These are phyloP conservation scores for Geotria australis DNA, from an alignment of 2,797 vertebrate species.

Conservation along the genomic window DNA sequence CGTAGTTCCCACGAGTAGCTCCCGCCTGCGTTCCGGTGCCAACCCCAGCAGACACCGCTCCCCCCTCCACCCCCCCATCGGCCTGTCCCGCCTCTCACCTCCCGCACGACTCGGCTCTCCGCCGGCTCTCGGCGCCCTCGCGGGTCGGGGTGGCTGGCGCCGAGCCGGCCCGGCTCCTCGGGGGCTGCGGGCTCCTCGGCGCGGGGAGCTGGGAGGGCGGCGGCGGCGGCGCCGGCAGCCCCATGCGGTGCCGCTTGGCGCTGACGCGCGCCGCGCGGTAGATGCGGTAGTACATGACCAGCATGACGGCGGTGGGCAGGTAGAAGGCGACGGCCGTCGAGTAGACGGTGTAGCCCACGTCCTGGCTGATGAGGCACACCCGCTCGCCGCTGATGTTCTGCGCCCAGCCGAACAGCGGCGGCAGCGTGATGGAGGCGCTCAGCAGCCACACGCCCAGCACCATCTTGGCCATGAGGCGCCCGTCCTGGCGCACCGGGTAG, in stretches of 20 bases:
- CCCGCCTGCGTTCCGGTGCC: no score
- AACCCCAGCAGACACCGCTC: no score
- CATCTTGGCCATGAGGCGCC: conserved; percentile 26
- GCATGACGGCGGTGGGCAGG: conserved; percentile 20
- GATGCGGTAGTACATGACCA: conserved; percentile 19
- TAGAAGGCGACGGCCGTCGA: conserved; percentile 21
- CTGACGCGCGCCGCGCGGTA: conserved; percentile 17
- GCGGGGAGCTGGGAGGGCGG: no score
- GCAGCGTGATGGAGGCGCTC: conserved; percentile 18
- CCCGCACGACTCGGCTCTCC: no score
- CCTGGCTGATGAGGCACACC: conserved; percentile 23
- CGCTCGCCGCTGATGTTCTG: conserved; percentile 15
- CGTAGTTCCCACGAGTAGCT: no score
- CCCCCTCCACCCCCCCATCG: no score
- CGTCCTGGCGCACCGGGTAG: conserved; percentile 15
- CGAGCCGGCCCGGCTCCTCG: no score
- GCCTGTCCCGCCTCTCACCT: no score
- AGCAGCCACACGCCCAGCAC: conserved; percentile 20
- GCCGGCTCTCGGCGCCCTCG: no score
- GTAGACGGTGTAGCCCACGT: conserved; percentile 20
- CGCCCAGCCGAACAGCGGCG: conserved; percentile 19
- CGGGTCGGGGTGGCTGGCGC: no score
- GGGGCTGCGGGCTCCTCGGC: no score
- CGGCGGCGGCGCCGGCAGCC: not conserved
- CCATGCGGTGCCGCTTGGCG: conserved; percentile 9